Evolutionary conservation across 2,888 invertebrate genomes (phyloP).

Genomic region (Kryphioiulus occultus): DNA sequence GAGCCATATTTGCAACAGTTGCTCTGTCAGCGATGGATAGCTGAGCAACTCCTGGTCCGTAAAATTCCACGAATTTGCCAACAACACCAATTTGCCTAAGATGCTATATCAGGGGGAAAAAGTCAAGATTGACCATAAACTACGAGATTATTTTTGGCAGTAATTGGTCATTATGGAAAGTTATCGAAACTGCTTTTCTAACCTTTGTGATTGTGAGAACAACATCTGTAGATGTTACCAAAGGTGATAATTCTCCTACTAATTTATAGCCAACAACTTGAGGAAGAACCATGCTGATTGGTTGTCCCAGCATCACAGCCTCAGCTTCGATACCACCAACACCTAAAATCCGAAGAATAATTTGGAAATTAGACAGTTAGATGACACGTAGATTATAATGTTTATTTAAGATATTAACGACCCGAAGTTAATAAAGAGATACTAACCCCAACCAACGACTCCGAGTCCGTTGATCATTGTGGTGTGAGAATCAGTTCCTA

Average conservation of each 20-base stretch:
- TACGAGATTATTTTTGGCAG: neutral
- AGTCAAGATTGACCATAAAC: neutral
- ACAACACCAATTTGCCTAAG: constrained; percentile 94
- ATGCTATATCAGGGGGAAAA: constrained; percentile 68
- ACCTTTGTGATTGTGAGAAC: constrained; percentile 97
- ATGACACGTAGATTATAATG: too few relatives aligned
- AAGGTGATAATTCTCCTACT: constrained; percentile 78
- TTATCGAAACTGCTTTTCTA: constrained; percentile 53
- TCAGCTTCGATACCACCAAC: constrained; percentile 92
- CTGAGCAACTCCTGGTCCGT: constrained; percentile 88
- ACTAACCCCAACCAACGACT: constrained; percentile 91
- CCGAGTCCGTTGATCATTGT: constrained; percentile 99
- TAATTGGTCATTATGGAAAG: neutral
- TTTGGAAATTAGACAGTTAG: too few relatives aligned
- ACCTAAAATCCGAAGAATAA: constrained; percentile 56
- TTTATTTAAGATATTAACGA: too few relatives aligned
- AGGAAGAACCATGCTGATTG: constrained; percentile 95
- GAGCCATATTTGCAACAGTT: constrained; percentile 99
- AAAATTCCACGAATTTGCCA: constrained; percentile 99
- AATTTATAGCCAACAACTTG: constrained; percentile 95
- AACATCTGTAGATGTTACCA: constrained; percentile 94
- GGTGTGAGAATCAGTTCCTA: constrained; percentile 98
- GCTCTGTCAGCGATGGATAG: constrained; percentile 96
- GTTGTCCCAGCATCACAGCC: constrained; percentile 97
- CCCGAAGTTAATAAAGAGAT: neutral